Evolutionary conservation across 2,888 invertebrate genomes (phyloP), one percentile per base, ranked within the genome.

Genomic region (Dicyrtomina minuta): DNA sequence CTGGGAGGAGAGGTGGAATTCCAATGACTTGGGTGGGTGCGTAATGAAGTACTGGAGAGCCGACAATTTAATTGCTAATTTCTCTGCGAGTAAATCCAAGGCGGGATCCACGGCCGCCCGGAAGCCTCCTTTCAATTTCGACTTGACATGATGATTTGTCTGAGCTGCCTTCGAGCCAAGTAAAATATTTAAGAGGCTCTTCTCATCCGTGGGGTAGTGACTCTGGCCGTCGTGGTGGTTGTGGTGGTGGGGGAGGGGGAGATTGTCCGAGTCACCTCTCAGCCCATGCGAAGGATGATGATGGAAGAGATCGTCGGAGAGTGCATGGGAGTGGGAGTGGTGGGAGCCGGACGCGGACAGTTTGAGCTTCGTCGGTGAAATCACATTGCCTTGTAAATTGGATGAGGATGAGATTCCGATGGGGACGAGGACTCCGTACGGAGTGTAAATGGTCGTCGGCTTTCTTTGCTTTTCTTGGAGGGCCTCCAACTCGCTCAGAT

Each of bases 381-480:
- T 12, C 2, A 24, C 53, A 3, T 66, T 56, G 17, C 33, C 33
- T 33, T 33, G 33, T 8, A 33, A 5, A 8, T 8, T 33, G 33
- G 33, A 33, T 3, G 33, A 33, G 3, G 33, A 33, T 66, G 59
- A 20, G 58, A 20, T 27, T n/a, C 72, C 71, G 70, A 74, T 74
- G 15, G 75, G 75, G 4, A 75, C 71, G 1, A 75, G 70, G 20
- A 75, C 70, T 60, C 78, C 78, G 46, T 78, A 78, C 10, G 78
- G 78, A 6, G 78, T 78, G 66, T 76, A 77, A 71, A 78, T 78
- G 13, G 77, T 72, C 17, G 74, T 70, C 15, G 78, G 74, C 24
- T 72, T 72, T 53, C 69, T 74, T 62, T 75, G 74, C 15, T 73
- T 68, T 33, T 75, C 74, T 69, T 70, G 69, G 61, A 76, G 73